Evolutionary conservation across 1,140 invertebrate genomes (phyloP), one percentile per base, ranked within the genome.

Genomic region (Heliothis virescens): DNA sequence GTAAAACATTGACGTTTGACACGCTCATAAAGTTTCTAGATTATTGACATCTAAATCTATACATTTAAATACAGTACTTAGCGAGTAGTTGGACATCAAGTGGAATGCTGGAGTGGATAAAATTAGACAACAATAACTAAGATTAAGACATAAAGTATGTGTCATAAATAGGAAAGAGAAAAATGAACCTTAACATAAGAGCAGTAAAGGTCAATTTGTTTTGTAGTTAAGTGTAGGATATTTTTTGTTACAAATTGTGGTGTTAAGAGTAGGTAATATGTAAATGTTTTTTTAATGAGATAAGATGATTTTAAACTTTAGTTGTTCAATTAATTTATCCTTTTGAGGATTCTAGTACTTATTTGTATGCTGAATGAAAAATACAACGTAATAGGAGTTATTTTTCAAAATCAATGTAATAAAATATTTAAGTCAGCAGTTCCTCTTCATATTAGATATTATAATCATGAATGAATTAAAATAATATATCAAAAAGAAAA

Each of bases 31-130:
- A 72, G 52, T 72, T 34, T 12, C 52, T 16, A 55, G 15, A 72
- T 72, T 72, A 57, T 72, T 57, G 52, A 72, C 69, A 55, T 57
- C 52, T 55, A 72, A 57, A 72, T 72, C 13, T 72, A n/a, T 57
- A 12, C 12, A 29, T 16, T 34, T 55, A 72, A 72, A 72, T 29
- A 41, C n/a, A 29, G 26, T 34, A 57, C 67, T 71, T 53, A 72
- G 52, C 55, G 69, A 12, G 29, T 15, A 10, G 12, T 15, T 34
- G 18, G 52, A 72, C 41, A 57, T 53, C 48, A 26, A 50, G 67
- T 71, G 26, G 10, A 47, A 41, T 50, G 34, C 16, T 48, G 7
- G 50, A 69, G 62, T 69, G 52, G 55, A 41, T 72, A 72, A 72
- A 72, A 34, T 57, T 72, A 72, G 69, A 57, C 26, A 41, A 10